A percentile compares a stretch with the other conserved stretches of the same genome.
Evolutionary conservation across 1,140 invertebrate genomes (phyloP).

Genomic region (Anastrepha obliqua): DNA sequence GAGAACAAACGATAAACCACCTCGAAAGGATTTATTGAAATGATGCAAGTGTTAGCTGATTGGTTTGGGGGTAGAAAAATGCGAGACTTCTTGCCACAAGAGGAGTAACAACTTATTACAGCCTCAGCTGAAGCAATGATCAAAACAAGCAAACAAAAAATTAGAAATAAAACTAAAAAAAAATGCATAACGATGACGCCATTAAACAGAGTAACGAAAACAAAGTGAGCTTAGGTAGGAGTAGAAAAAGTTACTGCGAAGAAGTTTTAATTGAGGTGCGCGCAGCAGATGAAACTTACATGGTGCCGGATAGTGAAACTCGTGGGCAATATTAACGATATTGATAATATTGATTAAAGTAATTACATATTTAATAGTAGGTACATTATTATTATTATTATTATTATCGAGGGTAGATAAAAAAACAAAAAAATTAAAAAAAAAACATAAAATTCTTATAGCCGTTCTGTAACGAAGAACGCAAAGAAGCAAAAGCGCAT

Average conservation of each 20-base stretch:
- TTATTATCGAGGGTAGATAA: neutral
- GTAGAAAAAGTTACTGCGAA: neutral
- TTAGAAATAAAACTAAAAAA: neutral
- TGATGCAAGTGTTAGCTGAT: neutral
- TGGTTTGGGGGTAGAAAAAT: constrained; percentile 10
- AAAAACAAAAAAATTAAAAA: neutral
- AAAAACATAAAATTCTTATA: too few species aligned
- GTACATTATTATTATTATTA: constrained; percentile 20
- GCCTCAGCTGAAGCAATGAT: too few species aligned
- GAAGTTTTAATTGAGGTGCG: constrained; percentile 13
- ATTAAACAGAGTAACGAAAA: constrained; percentile 47
- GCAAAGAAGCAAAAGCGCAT: too few species aligned
- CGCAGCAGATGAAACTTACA: constrained; percentile 16
- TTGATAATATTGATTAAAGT: constrained; percentile 42
- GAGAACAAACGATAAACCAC: constrained; percentile 54
- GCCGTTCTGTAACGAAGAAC: too few species aligned
- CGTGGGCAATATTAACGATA: constrained; percentile 53
- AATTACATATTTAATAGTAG: constrained; percentile 35
- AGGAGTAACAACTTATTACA: neutral
- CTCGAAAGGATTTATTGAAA: constrained; percentile 39
- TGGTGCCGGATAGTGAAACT: constrained; percentile 56
- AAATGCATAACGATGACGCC: constrained; percentile 25
- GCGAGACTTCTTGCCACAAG: constrained; percentile 42
- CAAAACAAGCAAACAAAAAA: too few species aligned
- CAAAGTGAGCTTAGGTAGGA: constrained; percentile 3